Evolutionary conservation across 2,797 vertebrate genomes (phyloP), one percentile per base, ranked within the genome.

Genomic region (Lophius americanus): DNA sequence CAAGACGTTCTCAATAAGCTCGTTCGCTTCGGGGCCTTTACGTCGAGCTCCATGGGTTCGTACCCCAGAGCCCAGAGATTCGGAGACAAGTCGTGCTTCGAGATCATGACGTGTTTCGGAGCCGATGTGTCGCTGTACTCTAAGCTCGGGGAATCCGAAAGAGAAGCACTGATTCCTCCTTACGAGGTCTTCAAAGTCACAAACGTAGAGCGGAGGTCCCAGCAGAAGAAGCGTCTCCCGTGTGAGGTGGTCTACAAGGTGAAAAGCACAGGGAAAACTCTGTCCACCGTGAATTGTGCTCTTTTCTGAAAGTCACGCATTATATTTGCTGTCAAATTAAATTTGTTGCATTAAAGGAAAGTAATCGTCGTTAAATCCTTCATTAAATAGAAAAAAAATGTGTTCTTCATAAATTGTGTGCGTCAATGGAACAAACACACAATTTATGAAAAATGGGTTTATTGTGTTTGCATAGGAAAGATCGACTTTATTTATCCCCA

Each of bases 111-210:
- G 0, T 86, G 85, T 43, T 73, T 2, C 0, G 77, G 84, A 36
- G 85, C 78, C 3, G 82, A 85, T 12, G 3, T 89, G 41, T 84
- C 79, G 0, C 39, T 69, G 12, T 86, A 52, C 52, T 87, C 83
- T 0, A 71, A 49, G 41, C 10, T 78, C 0, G 70, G 76, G 3
- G 73, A 72, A 14, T 4, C 49, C 0, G 84, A 85, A 12, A 68
- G 67, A 37, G 88, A 88, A 44, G 69, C 13, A 2, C 53, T 86
- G 41, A 73, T 89, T 71, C 85, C 88, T 37, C 88, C 85, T 0
- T 84, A 83, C 6, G 88, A 89, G 43, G 58, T 75, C 4, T 89
- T 86, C 47, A 83, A 82, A 60, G 75, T 89, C 8, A 70, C 54
- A 10, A 37, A 57, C 10, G 36, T 84, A 0, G n/a, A 80, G 44